Evolutionary conservation across 2,797 vertebrate genomes (phyloP).

Genomic region (Ispidina lecontei): DNA sequence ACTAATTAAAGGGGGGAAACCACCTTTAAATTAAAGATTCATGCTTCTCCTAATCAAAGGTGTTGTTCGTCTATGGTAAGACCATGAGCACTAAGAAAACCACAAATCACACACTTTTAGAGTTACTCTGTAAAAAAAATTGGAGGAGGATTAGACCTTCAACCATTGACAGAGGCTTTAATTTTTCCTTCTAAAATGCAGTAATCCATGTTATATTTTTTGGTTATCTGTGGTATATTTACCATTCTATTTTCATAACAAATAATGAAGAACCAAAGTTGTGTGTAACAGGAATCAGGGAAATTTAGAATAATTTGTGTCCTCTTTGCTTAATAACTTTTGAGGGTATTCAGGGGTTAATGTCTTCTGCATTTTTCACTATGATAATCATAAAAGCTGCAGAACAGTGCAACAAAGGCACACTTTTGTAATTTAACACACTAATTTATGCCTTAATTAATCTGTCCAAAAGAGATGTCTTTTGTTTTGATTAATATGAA

Average conservation of each 20-base stretch:
- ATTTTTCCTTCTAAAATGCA: not conserved
- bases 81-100: not conserved
- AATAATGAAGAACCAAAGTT: not conserved
- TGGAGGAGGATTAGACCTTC: not conserved
- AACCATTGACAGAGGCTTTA: not conserved
- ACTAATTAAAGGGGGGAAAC: not conserved
- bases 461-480: constrained; percentile 13
- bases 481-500: constrained; percentile 9
- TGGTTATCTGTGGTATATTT: not conserved
- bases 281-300: not conserved
- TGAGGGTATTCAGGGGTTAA: constrained; percentile 1
- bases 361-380: constrained; percentile 10
- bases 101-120: not conserved
- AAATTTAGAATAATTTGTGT: not conserved
- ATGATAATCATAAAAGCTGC: not conserved
- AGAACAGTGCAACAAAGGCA: not conserved
- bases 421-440: constrained; percentile 1
- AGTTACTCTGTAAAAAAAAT: not conserved
- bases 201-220: not conserved
- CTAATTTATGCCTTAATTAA: constrained; percentile 13
- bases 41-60: fast-evolving
- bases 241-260: not conserved
- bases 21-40: not conserved
- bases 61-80: not conserved
- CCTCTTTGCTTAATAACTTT: not conserved